A percentile compares a stretch with the other conserved stretches of the same genome.
These are phyloP conservation scores for Gopherus evgoodei DNA, from an alignment of 2,113 vertebrate species.

Conservation along the genomic window DNA sequence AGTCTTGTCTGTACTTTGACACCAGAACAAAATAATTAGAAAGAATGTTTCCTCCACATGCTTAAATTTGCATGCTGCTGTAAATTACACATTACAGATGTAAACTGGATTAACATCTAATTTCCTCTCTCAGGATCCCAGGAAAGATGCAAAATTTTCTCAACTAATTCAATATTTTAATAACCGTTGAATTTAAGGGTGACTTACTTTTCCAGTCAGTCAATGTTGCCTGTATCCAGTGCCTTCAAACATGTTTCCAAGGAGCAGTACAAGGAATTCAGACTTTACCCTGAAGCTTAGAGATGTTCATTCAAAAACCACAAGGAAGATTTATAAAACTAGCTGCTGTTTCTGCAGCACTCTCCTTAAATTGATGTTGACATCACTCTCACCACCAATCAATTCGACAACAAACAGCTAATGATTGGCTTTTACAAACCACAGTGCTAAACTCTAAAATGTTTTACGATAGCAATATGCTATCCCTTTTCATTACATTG, in stretches of 20 bases:
- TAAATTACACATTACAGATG: constrained; percentile 46
- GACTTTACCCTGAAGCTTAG: background rate
- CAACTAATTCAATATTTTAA: constrained; percentile 43
- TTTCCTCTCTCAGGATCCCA: constrained; percentile 37
- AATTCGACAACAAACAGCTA: background rate
- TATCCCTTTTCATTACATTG: constrained; percentile 4
- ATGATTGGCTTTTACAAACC: background rate
- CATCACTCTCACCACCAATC: background rate
- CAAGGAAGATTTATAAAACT: background rate
- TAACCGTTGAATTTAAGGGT: constrained; percentile 37
- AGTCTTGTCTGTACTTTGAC: background rate
- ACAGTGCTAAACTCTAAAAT: background rate
- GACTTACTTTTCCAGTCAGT: constrained; percentile 61
- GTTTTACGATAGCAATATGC: background rate
- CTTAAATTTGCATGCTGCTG: constrained; percentile 17
- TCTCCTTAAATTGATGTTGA: background rate
- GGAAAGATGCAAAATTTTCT: constrained; percentile 29
- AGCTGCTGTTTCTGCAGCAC: background rate
- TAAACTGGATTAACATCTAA: constrained; percentile 30
- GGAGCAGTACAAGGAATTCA: background rate
- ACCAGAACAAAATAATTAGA: constrained; percentile 46
- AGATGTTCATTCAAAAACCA: constrained; percentile 9
- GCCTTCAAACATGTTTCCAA: background rate
- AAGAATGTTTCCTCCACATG: constrained; percentile 40
- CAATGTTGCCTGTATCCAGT: background rate